Evolutionary conservation across 2,888 invertebrate genomes (phyloP), one percentile per base, ranked within the genome.

Genomic region (Latrodectus elegans): DNA sequence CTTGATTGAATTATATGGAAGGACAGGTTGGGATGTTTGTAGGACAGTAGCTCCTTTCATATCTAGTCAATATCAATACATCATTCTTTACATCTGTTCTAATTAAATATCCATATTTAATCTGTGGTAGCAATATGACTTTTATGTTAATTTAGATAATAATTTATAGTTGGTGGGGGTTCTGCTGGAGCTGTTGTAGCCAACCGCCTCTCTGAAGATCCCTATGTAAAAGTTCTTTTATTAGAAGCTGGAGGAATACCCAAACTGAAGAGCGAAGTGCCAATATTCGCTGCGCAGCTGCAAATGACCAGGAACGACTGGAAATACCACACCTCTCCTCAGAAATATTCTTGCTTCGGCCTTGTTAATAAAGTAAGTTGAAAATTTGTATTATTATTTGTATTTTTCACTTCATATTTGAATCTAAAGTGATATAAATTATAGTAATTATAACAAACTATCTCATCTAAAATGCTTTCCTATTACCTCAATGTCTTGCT

Each of bases 261-360:
- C 1, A 96, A 97, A 0, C 96, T 96, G 0, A 96, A 96, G 1
- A 95, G 96, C 0, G 96, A 97, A 92, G 96, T 97, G 75, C 97
- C 97, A 0, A 96, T 97, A 4, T 96, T 97, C 95, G 90, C 91
- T 6, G 89, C 90, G 0, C 89, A 91, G 26, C 87, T 91, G 2
- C 91, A 91, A 84, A 82, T 90, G 81, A 90, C 91, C 4, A 88
- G 90, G 15, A 90, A 90, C 64, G 91, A 91, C 86, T 91, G 91
- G 91, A 89, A 89, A 67, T 92, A 91, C 87, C 89, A 89, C 73
- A 91, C 91, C 4, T 91, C 86, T 11, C 91, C 91, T 0, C 91
- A 91, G 81, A 89, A 90, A 67, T 79, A 88, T n/a, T 90, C 91
- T 22, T 90, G 91, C 74, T 83, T 89, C 55, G 90, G 91, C 11